Base-by-base conservation (phyloP, 2,113 vertebrate genomes). In the Pteropus alecto region DNA sequence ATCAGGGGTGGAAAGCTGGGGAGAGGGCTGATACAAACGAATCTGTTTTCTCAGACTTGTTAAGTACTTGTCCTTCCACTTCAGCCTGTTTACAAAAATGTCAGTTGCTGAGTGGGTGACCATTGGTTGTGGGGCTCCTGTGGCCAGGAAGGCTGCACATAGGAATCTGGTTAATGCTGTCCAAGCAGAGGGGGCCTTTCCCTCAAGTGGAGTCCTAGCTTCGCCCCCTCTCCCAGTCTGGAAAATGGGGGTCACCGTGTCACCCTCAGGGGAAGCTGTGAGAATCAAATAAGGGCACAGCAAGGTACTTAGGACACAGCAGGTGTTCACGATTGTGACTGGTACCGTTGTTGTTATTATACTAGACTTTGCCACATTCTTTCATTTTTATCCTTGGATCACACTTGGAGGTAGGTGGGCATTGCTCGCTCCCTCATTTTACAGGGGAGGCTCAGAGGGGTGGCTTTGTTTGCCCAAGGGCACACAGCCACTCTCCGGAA, bases 211-310 rank as follows among this genome's bases (percentile, higher is more conserved):
- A 38, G 33, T 92, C 79, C 81, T 26, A 41, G 90, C 24, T 74
- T 7, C 3, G 2, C 28, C n/a, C n/a, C 19, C 12, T 26, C 24
- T 33, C 8, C 33, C 18, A 61, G 24, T 43, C 67, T 84, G 65
- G 65, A 60, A 46, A 28, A 24, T 18, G 38, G 18, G 0, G 0
- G 6, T 12, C 24, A 43, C 16, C 19, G 28, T 41, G 24, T n/a
- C 3, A 21, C 13, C 22, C 10, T 10, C 15, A 0, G 8, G 38
- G 3, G 28, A 33, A 46, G 51, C 1, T 35, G 15, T 35, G 15
- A 91, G 65, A 46, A 48, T 18, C 65, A 71, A 46, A 38, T 18
- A 21, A 74, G 77, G 9, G 38, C 77, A 33, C 4, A 63, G 43
- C 43, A n/a, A 54, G 58, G 70, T 26, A 10, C 58, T 85, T 19